A percentile compares a stretch with the other conserved stretches of the same genome.
phyloP scores from a whole-genome alignment of 2,113 vertebrate genomes.

The Mesoclemmys tuberculata region DNA sequence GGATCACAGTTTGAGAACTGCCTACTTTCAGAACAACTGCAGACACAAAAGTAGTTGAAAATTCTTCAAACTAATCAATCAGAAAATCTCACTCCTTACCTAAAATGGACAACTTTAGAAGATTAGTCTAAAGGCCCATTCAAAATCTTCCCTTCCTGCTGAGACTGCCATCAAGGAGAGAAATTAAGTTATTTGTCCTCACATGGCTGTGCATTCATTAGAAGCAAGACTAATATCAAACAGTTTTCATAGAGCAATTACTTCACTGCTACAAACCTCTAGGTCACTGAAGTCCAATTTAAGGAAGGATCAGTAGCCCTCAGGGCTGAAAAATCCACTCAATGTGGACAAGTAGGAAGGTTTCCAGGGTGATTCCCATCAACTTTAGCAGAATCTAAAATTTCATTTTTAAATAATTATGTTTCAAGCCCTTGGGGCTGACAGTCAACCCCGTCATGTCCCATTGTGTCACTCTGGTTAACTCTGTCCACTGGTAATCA shows the following conservation, averaged over 20 bases:
- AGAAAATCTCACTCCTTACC: background rate
- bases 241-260: background rate
- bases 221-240: background rate
- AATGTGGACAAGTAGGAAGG: background rate
- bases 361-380: background rate
- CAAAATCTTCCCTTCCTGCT: background rate
- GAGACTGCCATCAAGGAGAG: background rate
- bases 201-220: background rate
- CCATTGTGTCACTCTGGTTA: background rate
- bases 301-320: background rate
- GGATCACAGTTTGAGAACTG: background rate
- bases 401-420: background rate
- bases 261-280: background rate
- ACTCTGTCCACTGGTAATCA: background rate
- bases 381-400: background rate
- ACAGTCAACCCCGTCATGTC: background rate
- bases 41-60: background rate
- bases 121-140: background rate
- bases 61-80: background rate
- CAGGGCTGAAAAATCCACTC: background rate
- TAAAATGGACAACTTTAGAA: background rate
- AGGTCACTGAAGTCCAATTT: background rate
- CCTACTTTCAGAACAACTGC: background rate
- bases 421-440: background rate
- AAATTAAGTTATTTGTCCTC: background rate